Percentiles rank a stretch among this genome's conserved stretches.
phyloP scores from a whole-genome alignment of 2,797 vertebrate genomes.

The Poeciliopsis paucimaculata region DNA sequence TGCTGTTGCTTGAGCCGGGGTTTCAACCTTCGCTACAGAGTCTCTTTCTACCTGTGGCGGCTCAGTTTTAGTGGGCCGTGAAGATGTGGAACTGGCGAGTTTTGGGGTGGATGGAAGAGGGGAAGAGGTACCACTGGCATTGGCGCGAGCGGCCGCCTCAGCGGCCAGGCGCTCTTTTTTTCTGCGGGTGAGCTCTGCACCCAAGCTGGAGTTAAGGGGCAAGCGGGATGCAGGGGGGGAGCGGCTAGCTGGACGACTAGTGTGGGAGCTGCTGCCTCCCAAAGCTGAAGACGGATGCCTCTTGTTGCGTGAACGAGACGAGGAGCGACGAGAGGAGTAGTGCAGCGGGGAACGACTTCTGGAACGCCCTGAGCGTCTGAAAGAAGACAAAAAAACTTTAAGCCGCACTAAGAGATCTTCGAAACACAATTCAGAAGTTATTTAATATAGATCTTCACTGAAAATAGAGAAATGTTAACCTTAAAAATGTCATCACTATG shows the following conservation, averaged over 20 bases:
- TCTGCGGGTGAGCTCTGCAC: conserved; percentile 93
- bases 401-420: neutral
- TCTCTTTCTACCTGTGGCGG: conserved; percentile 63
- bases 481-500: neutral
- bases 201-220: conserved; percentile 93
- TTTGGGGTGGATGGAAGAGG: conserved; percentile 70
- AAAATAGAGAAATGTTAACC: neutral
- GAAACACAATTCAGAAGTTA: neutral
- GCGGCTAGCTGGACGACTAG: conserved; percentile 90
- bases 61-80: conserved; percentile 64
- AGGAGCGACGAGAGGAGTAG: conserved; percentile 82
- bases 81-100: conserved; percentile 36
- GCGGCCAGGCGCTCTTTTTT: conserved; percentile 95
- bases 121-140: conserved; percentile 66
- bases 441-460: neutral
- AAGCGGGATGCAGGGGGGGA: conserved; percentile 88
- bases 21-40: conserved; percentile 54
- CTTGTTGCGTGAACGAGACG: conserved; percentile 91
- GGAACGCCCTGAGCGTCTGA: conserved; percentile 91
- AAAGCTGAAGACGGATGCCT: conserved; percentile 84
- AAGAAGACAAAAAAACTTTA: conserved; percentile 1
- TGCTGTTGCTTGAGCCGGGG: conserved; percentile 69
- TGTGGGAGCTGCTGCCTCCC: conserved; percentile 79
- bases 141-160: conserved; percentile 83
- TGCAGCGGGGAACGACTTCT: conserved; percentile 92